Conservation (phyloP, 2,888 invertebrate species). For the Clivina fossor region DNA sequence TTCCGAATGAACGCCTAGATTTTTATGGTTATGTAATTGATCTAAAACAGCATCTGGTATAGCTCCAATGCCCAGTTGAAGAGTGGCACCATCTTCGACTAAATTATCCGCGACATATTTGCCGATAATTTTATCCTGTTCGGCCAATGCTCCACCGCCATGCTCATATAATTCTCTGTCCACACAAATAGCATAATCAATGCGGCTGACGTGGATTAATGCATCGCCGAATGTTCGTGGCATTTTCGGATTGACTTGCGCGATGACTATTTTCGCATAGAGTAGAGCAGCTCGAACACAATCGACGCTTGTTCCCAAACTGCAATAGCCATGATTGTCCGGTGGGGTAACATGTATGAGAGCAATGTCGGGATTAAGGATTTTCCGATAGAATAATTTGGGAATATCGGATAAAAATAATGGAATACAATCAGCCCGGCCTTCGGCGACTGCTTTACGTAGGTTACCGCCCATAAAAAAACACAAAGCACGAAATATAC, state of each 20-base stretch:
- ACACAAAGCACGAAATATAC: slow-evolving; percentile 75
- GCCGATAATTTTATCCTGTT: slow-evolving; percentile 78
- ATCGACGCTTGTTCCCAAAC: slow-evolving; percentile 91
- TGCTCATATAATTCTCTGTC: slow-evolving; percentile 70
- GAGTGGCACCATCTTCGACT: slow-evolving; percentile 87
- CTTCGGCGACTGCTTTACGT: slow-evolving; percentile 83
- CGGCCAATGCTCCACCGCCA: slow-evolving; percentile 61
- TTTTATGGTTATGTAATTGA: slow-evolving; percentile 79
- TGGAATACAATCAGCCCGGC: slow-evolving; percentile 84
- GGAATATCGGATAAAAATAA: slow-evolving; percentile 95
- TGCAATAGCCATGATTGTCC: slow-evolving; percentile 89
- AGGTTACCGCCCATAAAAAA: slow-evolving; percentile 93
- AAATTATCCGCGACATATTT: slow-evolving; percentile 86
- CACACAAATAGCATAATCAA: slow-evolving; percentile 81
- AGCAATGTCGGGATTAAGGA: slow-evolving; percentile 82
- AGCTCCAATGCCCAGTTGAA: slow-evolving; percentile 92
- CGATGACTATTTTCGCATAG: slow-evolving; percentile 85
- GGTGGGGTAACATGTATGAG: slow-evolving; percentile 81
- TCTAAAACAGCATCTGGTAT: slow-evolving; percentile 92
- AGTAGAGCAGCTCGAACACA: slow-evolving; percentile 83
- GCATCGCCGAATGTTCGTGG: slow-evolving; percentile 94
- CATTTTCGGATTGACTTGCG: slow-evolving; percentile 84
- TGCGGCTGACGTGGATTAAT: slow-evolving; percentile 85
- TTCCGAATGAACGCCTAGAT: slow-evolving; percentile 94
- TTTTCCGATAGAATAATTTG: slow-evolving; percentile 79